Percentiles rank a stretch among this genome's conserved stretches.
Conservation (phyloP, 2,113 vertebrate species). For the Crotalus horridus region DNA sequence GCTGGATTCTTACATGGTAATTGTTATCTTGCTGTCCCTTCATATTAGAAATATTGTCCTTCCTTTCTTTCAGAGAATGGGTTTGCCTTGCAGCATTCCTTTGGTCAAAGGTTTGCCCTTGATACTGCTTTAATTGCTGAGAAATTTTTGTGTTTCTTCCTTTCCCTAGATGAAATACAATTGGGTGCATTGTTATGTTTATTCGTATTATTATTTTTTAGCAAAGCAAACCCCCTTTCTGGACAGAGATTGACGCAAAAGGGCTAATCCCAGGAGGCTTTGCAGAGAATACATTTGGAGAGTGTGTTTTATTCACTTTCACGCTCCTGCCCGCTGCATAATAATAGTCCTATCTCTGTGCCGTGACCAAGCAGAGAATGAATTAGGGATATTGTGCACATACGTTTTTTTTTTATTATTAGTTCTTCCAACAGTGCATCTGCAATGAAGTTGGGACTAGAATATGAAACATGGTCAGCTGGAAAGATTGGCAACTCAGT, state of each 20-base stretch:
- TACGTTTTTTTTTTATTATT: neutral
- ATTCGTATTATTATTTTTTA: too few relatives aligned
- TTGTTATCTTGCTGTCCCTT: neutral
- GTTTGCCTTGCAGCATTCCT: neutral
- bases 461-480: slow-evolving; percentile 17
- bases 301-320: slow-evolving; percentile 1
- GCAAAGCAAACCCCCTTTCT: neutral
- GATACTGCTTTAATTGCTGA: slow-evolving; percentile 27
- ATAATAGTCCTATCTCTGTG: slow-evolving; percentile 30
- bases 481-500: neutral
- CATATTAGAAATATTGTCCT: slow-evolving; percentile 10
- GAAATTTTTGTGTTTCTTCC: slow-evolving; percentile 14
- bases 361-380: slow-evolving; percentile 1
- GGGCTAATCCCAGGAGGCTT: slow-evolving; percentile 6
- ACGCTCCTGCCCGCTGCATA: slow-evolving; percentile 3
- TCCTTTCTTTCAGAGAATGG: slow-evolving; percentile 22
- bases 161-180: slow-evolving; percentile 11
- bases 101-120: slow-evolving; percentile 5
- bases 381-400: slow-evolving; percentile 18
- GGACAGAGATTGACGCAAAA: slow-evolving; percentile 22
- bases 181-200: neutral
- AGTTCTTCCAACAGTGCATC: slow-evolving; percentile 2
- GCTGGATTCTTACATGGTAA: neutral
- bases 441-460: slow-evolving; percentile 30
- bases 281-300: slow-evolving; percentile 27